phyloP scores from a whole-genome alignment of 2,888 invertebrate genomes.

The Cinara cedri region DNA sequence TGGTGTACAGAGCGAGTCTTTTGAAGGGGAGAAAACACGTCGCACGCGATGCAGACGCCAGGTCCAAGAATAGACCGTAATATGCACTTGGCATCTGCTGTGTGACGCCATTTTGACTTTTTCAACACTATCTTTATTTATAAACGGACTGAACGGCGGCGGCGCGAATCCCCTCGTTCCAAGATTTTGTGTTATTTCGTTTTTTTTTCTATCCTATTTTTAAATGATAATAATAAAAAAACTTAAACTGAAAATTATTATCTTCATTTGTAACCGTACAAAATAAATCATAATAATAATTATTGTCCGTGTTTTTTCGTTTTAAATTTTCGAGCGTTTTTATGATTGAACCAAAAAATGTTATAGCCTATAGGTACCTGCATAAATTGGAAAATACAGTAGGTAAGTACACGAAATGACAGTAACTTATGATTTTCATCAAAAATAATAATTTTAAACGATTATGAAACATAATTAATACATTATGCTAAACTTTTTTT shows the following conservation, averaged over 20 bases:
- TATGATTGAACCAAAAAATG: too few relatives aligned
- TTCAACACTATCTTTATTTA: conserved; percentile 55
- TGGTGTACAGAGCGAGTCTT: conserved; percentile 5
- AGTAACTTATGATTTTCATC: too few relatives aligned
- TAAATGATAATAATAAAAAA: neutral
- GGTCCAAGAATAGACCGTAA: conserved; percentile 47
- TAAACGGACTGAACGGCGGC: conserved; percentile 40
- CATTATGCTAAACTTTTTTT: too few relatives aligned
- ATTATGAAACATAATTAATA: too few relatives aligned
- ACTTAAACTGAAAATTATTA: conserved; percentile 17
- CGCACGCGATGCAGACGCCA: conserved; percentile 50
- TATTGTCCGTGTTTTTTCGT: too few relatives aligned
- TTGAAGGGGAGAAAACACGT: conserved; percentile 53
- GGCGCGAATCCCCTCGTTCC: conserved; percentile 24
- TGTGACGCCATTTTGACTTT: conserved; percentile 56
- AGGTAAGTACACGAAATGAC: too few relatives aligned
- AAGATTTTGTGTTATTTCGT: neutral
- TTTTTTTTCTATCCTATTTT: neutral
- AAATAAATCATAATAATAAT: too few relatives aligned
- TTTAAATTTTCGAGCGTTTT: too few relatives aligned
- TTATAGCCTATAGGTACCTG: too few relatives aligned
- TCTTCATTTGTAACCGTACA: too few relatives aligned
- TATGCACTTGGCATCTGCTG: conserved; percentile 56
- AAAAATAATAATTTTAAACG: too few relatives aligned
- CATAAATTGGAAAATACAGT: too few relatives aligned